Evolutionary conservation across 2,797 vertebrate species (phyloP).

Genomic region (Helostoma temminkii): DNA sequence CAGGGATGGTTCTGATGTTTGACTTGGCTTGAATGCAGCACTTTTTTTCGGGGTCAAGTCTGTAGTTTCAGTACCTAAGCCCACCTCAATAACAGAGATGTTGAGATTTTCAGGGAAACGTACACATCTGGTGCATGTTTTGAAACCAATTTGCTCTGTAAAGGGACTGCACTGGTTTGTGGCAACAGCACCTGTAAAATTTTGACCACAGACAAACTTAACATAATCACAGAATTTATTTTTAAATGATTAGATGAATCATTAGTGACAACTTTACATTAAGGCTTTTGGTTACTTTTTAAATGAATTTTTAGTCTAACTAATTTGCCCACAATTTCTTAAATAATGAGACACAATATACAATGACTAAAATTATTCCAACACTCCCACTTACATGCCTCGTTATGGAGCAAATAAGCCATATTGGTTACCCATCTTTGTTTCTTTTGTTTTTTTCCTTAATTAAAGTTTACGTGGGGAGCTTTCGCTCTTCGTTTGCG

Average conservation of each 20-base stretch:
- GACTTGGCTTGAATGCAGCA: conserved; percentile 22
- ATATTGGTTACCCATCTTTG: neutral
- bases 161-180: conserved; percentile 3
- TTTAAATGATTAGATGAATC: neutral
- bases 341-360: conserved; percentile 8
- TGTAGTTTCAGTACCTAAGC: conserved; percentile 31
- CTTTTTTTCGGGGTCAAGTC: conserved; percentile 81
- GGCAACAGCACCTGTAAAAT: neutral
- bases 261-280: neutral
- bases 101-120: conserved; percentile 18
- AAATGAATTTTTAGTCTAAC: neutral
- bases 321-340: neutral
- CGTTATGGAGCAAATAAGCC: conserved; percentile 3
- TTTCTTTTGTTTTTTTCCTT: conserved; percentile 3
- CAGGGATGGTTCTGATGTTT: conserved; percentile 44
- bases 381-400: neutral
- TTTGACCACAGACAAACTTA: neutral
- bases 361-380: conserved; percentile 2
- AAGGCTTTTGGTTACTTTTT: neutral
- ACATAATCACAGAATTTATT: too few species aligned
- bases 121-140: conserved; percentile 10
- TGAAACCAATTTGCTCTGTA: conserved; percentile 14
- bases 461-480: conserved; percentile 50
- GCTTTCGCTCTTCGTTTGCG: conserved; percentile 33
- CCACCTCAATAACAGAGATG: conserved; percentile 6